Conservation (phyloP, 2,888 invertebrate genomes). For the Pasiphila rectangulata region DNA sequence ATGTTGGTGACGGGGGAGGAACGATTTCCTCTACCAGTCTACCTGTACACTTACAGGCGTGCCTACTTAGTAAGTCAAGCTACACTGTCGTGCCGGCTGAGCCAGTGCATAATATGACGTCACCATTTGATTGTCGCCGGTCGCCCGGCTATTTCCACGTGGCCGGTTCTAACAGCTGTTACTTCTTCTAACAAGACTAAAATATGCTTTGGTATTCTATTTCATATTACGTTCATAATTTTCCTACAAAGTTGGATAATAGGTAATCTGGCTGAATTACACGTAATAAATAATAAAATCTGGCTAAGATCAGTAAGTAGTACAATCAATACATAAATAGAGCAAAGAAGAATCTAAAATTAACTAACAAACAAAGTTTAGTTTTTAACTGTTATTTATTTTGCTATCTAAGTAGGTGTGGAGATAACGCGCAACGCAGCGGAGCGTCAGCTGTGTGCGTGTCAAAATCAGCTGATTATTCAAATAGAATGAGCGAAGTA, state of each 20-base stretch:
- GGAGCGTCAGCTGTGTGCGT: constrained; percentile 76
- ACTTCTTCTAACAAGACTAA: constrained; percentile 22
- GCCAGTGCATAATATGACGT: constrained; percentile 12
- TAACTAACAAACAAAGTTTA: neutral
- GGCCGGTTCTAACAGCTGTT: constrained; percentile 51
- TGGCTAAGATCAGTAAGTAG: too few relatives aligned
- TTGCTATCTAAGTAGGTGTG: constrained; percentile 34
- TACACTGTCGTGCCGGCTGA: neutral
- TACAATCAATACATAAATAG: constrained; percentile 14
- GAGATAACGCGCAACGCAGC: constrained; percentile 68
- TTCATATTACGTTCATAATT: too few relatives aligned
- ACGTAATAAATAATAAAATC: too few relatives aligned
- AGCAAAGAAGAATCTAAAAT: neutral
- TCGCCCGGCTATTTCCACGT: constrained; percentile 43
- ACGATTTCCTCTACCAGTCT: neutral
- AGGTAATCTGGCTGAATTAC: too few relatives aligned
- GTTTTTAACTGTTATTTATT: constrained; percentile 13
- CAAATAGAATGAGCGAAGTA: constrained; percentile 72
- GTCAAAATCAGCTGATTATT: constrained; percentile 82
- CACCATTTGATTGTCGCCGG: constrained; percentile 32
- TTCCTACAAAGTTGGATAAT: too few relatives aligned
- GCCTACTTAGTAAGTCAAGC: neutral
- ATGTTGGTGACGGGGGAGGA: constrained; percentile 53
- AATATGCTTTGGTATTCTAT: constrained; percentile 6
- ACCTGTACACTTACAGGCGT: neutral